Evolutionary conservation across 2,888 invertebrate genomes (phyloP), one percentile per base, ranked within the genome.

Genomic region (Cinara cedri): DNA sequence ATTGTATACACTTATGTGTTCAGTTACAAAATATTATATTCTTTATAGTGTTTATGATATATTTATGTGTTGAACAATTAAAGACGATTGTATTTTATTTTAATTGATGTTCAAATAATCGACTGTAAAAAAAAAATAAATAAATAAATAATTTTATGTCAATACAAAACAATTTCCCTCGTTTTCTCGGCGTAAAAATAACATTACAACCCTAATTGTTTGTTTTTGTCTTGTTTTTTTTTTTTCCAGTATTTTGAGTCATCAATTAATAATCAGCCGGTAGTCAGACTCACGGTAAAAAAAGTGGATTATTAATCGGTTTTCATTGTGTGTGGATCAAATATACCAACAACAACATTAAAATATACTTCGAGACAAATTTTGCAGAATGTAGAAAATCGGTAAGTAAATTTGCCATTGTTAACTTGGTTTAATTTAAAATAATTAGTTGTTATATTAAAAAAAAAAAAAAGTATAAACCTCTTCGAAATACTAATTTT

Each of bases 171-270:
- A 34, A 34, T 34, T 34, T 34, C 34, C 34, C 34, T 1, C 21
- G 21, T 46, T 24, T 24, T 46, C 16, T 46, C 3, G 10, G 10
- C 24, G 9, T 46, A 9, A 14, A 62, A 62, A 65, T 19, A 54
- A 1, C 10, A 10, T 19, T 54, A 19, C 19, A 19, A 34, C 6
- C 54, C 19, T 19, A 54, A 6, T 16, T 6, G 6, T 19, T 19
- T 10, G n/a, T n/a, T 19, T 54, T 54, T 54, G 19, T 8, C n/a
- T 51, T 16, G n/a, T 51, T 51, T 51, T 54, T 65, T 63, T 63
- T 34, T 63, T 63, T 62, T 62, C 34, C 42, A 42, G 62, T 62
- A n/a, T 34, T 62, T 62, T 24, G 21, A 65, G 21, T 9, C 24
- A 21, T 44, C 14, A 6, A 44, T 14, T 65, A 44, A 42, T 63